Evolutionary conservation across 2,113 vertebrate species (phyloP), one percentile per base, ranked within the genome.

Genomic region (Hiodon tergisus): DNA sequence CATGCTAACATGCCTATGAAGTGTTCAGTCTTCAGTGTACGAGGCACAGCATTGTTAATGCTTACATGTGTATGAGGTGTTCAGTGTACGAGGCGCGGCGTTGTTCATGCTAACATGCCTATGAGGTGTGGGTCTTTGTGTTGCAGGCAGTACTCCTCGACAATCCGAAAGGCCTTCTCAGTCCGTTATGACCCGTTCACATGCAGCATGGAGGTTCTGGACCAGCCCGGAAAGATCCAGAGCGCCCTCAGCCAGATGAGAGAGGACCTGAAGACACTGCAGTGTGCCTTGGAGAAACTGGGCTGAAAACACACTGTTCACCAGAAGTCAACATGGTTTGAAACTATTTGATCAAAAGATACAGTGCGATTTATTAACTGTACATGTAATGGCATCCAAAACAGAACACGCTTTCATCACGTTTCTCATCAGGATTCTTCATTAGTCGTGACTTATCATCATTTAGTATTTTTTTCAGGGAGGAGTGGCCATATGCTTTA

Each of bases 121-220:
- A 5, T 6, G 7, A 11, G n/a, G 11, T 69, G 16, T 5, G 5
- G 13, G 5, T 63, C 72, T 76, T 59, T 51, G 7, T 69, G 50
- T 57, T 14, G 17, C 82, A 97, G 93, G 87, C 89, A 81, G 79
- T 95, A 89, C 0, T 78, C 84, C 0, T 75, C 83, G 55, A 89
- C 82, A 67, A 94, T 92, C 77, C 87, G 90, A 84, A 93, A 89
- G 13, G 81, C 88, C 10, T 94, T 95, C 78, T 84, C 83, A 2
- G 81, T 94, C 5, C 83, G 31, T 69, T 94, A 91, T 0, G 80
- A 92, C 71, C 89, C 91, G 0, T 89, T 93, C 77, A 94, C 89
- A 75, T 89, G 86, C 86, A 90, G 86, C 51, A 2, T 92, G 73
- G 87, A 94, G 50, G 81, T 94, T 16, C 73, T 94, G 77, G 88